phyloP scores from a whole-genome alignment of 2,888 invertebrate genomes.

The Campoplex nolae region DNA sequence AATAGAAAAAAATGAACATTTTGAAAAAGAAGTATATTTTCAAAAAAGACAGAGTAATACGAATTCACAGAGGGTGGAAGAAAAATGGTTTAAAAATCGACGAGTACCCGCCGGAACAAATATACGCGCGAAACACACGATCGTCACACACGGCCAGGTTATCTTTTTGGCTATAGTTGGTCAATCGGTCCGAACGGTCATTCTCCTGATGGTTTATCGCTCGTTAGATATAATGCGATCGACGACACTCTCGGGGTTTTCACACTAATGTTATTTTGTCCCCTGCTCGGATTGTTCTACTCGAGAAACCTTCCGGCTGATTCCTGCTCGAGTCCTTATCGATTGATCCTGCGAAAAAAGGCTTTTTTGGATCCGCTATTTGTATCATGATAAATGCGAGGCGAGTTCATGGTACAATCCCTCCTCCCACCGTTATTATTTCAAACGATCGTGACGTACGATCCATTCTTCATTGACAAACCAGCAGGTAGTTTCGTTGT shows the following conservation, averaged over 20 bases:
- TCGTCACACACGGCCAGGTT: conserved; percentile 54
- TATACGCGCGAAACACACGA: conserved; percentile 25
- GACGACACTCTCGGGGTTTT: conserved; percentile 60
- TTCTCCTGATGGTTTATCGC: conserved; percentile 63
- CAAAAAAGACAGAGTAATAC: background rate
- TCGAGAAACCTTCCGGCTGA: conserved; percentile 29
- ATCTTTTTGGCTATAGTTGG: conserved; percentile 52
- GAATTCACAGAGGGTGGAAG: conserved; percentile 44
- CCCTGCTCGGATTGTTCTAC: conserved; percentile 20
- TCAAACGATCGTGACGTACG: background rate
- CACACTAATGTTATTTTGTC: conserved; percentile 46
- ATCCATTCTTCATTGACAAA: background rate
- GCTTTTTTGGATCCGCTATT: background rate
- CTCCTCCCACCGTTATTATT: background rate
- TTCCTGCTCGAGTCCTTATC: conserved; percentile 57
- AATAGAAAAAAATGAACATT: background rate
- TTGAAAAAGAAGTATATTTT: background rate
- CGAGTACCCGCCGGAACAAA: conserved; percentile 45
- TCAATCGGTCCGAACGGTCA: conserved; percentile 50
- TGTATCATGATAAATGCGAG: background rate
- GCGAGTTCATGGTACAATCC: background rate
- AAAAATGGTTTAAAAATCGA: conserved; percentile 44
- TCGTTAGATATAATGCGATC: conserved; percentile 66
- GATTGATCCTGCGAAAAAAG: conserved; percentile 9
- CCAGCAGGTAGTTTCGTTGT: background rate